phyloP scores from a whole-genome alignment of 2,888 invertebrate species.

The Drosophila dives region DNA sequence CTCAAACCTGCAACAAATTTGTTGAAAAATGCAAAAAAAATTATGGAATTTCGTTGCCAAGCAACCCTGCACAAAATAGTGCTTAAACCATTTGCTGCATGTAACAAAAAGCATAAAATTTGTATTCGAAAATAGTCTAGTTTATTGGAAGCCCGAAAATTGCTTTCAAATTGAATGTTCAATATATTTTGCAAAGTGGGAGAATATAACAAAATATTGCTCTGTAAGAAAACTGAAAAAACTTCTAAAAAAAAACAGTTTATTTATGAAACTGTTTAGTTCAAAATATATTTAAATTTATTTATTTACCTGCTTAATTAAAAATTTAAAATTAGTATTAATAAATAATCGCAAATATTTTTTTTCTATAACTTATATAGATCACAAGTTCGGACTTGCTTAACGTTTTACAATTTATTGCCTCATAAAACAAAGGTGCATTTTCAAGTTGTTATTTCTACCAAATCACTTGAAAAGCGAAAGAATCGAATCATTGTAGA shows the following conservation, averaged over 20 bases:
- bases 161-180: slow-evolving; percentile 10
- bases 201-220: slow-evolving; percentile 1
- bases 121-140: slow-evolving; percentile 39
- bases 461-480: slow-evolving; percentile 17
- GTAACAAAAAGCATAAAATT: slow-evolving; percentile 17
- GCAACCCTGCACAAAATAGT: slow-evolving; percentile 50
- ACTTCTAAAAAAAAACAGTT: neutral
- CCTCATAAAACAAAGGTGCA: slow-evolving; percentile 11
- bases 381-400: neutral
- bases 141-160: slow-evolving; percentile 35
- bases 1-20: slow-evolving; percentile 26
- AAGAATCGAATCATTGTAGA: slow-evolving; percentile 39
- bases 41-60: slow-evolving; percentile 30
- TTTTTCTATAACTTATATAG: neutral
- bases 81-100: slow-evolving; percentile 38
- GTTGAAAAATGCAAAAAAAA: slow-evolving; percentile 4
- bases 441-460: slow-evolving; percentile 5
- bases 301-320: too few species aligned
- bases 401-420: neutral
- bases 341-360: neutral
- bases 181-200: slow-evolving; percentile 1
- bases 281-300: neutral
- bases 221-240: neutral
- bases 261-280: neutral
- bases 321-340: neutral